These are phyloP conservation scores for Campoletis sonorensis DNA, from an alignment of 1,140 invertebrate species.

Conservation along the genomic window DNA sequence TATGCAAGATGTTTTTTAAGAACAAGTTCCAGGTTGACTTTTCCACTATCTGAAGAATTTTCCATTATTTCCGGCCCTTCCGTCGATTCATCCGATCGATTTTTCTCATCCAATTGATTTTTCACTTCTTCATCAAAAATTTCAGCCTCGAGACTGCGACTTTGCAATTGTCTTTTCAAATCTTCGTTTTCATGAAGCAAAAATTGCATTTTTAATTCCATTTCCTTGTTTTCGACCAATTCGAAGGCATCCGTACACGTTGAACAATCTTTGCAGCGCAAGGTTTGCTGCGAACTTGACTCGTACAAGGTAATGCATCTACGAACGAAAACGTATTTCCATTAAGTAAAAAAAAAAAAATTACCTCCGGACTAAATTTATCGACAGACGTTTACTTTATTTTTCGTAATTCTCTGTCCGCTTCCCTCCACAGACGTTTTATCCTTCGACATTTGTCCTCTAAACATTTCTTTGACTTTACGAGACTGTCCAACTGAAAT, in stretches of 20 bases:
- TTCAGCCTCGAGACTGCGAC: slow-evolving; percentile 60
- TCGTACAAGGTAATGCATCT: slow-evolving; percentile 10
- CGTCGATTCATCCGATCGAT: slow-evolving; percentile 38
- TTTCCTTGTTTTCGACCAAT: slow-evolving; percentile 20
- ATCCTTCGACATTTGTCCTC: slow-evolving; percentile 56
- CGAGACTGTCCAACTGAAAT: slow-evolving; percentile 57
- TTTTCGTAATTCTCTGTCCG: slow-evolving; percentile 58
- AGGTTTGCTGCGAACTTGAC: neutral
- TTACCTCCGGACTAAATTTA: neutral
- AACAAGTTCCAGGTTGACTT: slow-evolving; percentile 48
- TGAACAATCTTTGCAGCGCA: neutral
- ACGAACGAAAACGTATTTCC: neutral
- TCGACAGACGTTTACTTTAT: slow-evolving; percentile 54
- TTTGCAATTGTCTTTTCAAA: slow-evolving; percentile 58
- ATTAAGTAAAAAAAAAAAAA: neutral
- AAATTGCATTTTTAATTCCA: slow-evolving; percentile 50
- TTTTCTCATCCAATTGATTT: slow-evolving; percentile 27
- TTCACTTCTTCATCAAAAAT: slow-evolving; percentile 63
- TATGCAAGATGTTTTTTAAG: slow-evolving; percentile 39
- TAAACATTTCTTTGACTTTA: slow-evolving; percentile 54
- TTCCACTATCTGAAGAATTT: slow-evolving; percentile 49
- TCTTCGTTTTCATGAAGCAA: slow-evolving; percentile 56
- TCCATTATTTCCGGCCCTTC: neutral
- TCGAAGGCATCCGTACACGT: slow-evolving; percentile 13
- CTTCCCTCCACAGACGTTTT: slow-evolving; percentile 57